Percentiles rank a stretch among this genome's conserved stretches.
Conservation (phyloP, 1,140 invertebrate genomes). For the Diachasmimorpha longicaudata region DNA sequence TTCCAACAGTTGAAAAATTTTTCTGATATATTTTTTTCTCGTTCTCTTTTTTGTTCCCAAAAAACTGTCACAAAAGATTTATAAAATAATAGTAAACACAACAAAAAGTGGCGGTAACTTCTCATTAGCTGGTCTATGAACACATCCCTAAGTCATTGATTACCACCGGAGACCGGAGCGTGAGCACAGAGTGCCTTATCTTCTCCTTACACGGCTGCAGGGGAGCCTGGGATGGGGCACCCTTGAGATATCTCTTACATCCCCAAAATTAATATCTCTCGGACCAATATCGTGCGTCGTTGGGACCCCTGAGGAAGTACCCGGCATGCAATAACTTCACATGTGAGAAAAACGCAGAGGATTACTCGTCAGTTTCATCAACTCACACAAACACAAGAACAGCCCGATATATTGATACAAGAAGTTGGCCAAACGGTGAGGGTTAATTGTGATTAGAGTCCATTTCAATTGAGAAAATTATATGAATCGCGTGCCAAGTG, state of each 20-base stretch:
- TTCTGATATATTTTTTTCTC: too few species aligned
- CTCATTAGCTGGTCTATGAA: not conserved
- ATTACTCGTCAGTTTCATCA: not conserved
- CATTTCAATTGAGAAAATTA: not conserved
- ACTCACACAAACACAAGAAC: not conserved
- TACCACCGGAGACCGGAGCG: not conserved
- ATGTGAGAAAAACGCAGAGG: not conserved
- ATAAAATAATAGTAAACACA: too few species aligned
- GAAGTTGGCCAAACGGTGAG: not conserved
- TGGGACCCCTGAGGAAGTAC: not conserved
- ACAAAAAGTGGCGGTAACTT: not conserved
- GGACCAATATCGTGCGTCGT: slow-evolving; percentile 49
- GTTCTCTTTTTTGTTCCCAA: too few species aligned
- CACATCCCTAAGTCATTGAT: not conserved
- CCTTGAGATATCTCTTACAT: slow-evolving; percentile 58
- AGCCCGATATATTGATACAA: not conserved
- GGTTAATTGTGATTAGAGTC: not conserved
- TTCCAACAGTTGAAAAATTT: too few species aligned
- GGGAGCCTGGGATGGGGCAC: slow-evolving; percentile 18
- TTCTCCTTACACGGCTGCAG: not conserved
- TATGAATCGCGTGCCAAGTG: slow-evolving; percentile 24
- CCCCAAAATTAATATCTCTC: slow-evolving; percentile 61
- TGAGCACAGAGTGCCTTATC: slow-evolving; percentile 1
- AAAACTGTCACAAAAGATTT: too few species aligned
- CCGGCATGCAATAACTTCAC: not conserved